Evolutionary conservation across 2,888 invertebrate genomes (phyloP).

Genomic region (Volucella zonaria): DNA sequence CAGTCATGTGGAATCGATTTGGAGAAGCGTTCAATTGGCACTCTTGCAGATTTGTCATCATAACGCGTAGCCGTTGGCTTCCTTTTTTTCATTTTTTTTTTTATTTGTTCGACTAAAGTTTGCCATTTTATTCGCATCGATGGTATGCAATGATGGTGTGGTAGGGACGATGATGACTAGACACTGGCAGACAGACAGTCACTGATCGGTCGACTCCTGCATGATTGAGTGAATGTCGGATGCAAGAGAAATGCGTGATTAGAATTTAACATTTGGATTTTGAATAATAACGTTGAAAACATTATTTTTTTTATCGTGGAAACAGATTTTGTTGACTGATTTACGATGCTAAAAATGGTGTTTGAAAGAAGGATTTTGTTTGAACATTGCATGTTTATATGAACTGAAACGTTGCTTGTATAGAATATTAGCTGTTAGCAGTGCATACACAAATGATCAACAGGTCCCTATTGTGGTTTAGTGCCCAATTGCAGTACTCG

Average conservation of each 20-base stretch:
- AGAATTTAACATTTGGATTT: constrained; percentile 54
- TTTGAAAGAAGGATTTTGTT: constrained; percentile 29
- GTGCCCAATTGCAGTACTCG: too few species aligned
- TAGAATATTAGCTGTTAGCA: too few species aligned
- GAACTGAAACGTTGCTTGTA: too few species aligned
- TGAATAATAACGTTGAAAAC: constrained; percentile 13
- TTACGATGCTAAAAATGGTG: constrained; percentile 32
- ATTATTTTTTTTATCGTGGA: constrained; percentile 1
- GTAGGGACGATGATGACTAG: constrained; percentile 56
- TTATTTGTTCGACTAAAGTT: constrained; percentile 42
- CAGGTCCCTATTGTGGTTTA: too few species aligned
- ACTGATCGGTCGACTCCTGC: constrained; percentile 58
- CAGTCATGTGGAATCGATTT: constrained; percentile 66
- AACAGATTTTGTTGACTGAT: constrained; percentile 37
- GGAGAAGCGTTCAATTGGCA: constrained; percentile 64
- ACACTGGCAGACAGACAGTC: constrained; percentile 61
- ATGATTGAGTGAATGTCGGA: constrained; percentile 63
- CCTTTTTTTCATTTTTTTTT: background rate
- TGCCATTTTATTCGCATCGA: constrained; percentile 64
- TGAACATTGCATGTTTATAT: background rate
- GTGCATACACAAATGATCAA: too few species aligned
- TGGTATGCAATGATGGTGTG: constrained; percentile 49
- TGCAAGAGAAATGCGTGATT: constrained; percentile 70
- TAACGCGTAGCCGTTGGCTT: constrained; percentile 21
- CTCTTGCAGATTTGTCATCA: constrained; percentile 64